A percentile compares a stretch with the other conserved stretches of the same genome.
Conservation (phyloP, 2,888 invertebrate species). For the Antheraea yamamai region DNA sequence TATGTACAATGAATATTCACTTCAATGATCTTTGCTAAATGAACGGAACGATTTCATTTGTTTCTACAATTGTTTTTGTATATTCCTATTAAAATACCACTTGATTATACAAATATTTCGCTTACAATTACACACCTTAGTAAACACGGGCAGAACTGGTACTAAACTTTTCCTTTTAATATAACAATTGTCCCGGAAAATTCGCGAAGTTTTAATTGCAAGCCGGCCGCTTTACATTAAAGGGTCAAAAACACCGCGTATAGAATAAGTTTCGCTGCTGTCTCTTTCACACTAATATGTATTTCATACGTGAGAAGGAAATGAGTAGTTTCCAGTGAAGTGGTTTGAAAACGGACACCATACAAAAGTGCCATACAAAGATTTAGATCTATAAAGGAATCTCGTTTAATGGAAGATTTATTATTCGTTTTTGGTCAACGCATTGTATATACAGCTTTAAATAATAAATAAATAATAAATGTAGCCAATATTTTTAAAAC, state of each 20-base stretch:
- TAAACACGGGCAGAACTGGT: constrained; percentile 9
- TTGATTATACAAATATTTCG: neutral
- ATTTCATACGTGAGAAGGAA: neutral
- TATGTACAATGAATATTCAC: neutral
- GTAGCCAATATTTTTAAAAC: neutral
- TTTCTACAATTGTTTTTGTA: neutral
- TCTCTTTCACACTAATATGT: neutral
- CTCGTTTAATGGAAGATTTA: neutral
- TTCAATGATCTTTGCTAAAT: neutral
- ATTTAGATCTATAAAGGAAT: neutral
- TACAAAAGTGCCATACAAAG: neutral
- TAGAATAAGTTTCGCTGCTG: neutral
- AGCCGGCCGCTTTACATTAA: constrained; percentile 6
- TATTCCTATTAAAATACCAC: neutral
- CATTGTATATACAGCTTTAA: neutral
- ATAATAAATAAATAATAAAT: neutral
- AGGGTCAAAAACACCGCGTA: constrained; percentile 11
- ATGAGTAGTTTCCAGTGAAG: neutral
- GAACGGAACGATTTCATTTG: neutral
- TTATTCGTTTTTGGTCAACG: neutral
- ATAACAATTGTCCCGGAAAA: neutral
- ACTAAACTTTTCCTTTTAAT: constrained; percentile 14
- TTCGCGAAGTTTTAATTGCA: constrained; percentile 20
- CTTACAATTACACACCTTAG: constrained; percentile 13
- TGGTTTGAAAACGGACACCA: neutral